Conservation (phyloP, 2,797 vertebrate genomes). For the Amblyraja radiata region DNA sequence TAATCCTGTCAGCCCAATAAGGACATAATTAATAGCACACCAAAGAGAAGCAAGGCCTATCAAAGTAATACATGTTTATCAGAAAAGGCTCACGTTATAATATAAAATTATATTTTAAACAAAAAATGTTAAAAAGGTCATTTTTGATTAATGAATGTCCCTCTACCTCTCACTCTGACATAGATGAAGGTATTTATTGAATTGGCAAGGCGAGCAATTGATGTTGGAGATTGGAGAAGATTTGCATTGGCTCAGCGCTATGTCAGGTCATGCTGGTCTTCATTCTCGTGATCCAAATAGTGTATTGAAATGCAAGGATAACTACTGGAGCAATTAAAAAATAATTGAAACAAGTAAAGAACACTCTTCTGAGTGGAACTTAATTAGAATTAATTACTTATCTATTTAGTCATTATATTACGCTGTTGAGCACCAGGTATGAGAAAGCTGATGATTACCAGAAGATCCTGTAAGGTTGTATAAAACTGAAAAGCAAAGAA, state of each 20-base stretch:
- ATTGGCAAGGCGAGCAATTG: not conserved
- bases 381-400: not conserved
- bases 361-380: not conserved
- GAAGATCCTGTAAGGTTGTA: not conserved
- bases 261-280: not conserved
- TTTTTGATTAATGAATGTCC: not conserved
- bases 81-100: too few relatives aligned
- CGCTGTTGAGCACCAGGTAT: not conserved
- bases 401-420: not conserved
- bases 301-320: not conserved
- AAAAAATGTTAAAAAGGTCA: not conserved
- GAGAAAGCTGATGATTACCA: not conserved
- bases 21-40: not conserved
- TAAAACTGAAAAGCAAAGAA: not conserved
- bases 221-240: not conserved
- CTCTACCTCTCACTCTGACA: not conserved
- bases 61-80: not conserved
- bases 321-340: not conserved
- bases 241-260: too few relatives aligned
- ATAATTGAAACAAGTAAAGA: not conserved
- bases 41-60: not conserved
- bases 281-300: not conserved
- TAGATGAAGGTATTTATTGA: not conserved
- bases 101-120: not conserved
- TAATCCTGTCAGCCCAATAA: not conserved